These are phyloP conservation scores for Rhynchotus rufescens DNA, from an alignment of 2,797 vertebrate genomes.

Conservation along the genomic window DNA sequence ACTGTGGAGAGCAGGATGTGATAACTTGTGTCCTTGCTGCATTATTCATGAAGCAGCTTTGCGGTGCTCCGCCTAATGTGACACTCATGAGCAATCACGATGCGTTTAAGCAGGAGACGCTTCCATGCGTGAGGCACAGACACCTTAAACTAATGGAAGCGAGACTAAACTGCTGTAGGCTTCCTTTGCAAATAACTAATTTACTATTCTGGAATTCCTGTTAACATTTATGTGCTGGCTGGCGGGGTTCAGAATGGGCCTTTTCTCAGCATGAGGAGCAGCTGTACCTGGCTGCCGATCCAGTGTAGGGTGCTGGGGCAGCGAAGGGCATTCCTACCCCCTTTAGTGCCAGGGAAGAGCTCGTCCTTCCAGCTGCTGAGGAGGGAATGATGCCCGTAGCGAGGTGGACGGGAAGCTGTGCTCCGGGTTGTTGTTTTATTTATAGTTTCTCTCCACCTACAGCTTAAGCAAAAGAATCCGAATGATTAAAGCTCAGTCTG, in stretches of 20 bases:
- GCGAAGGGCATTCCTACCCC: not conserved
- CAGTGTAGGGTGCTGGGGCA: rapidly evolving
- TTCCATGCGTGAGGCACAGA: not conserved
- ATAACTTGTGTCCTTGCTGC: conserved; percentile 20
- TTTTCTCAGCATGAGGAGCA: not conserved
- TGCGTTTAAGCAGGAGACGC: not conserved
- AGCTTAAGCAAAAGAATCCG: conserved; percentile 39
- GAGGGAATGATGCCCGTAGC: conserved; percentile 18
- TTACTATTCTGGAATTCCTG: not conserved
- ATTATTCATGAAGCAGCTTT: conserved; percentile 14
- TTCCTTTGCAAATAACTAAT: not conserved
- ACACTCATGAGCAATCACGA: not conserved
- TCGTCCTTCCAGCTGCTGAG: not conserved
- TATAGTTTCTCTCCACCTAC: conserved; percentile 23
- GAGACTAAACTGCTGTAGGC: not conserved
- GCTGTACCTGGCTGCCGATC: not conserved
- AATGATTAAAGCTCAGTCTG: conserved; percentile 16
- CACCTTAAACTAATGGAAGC: not conserved
- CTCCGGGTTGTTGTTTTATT: conserved; percentile 42
- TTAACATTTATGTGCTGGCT: not conserved
- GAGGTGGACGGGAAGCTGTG: not conserved
- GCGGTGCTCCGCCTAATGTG: not conserved
- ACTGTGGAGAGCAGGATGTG: not conserved
- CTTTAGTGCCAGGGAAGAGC: not conserved
- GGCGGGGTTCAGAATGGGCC: not conserved